phyloP scores from a whole-genome alignment of 2,113 vertebrate species.

The Lucifuga dentata region DNA sequence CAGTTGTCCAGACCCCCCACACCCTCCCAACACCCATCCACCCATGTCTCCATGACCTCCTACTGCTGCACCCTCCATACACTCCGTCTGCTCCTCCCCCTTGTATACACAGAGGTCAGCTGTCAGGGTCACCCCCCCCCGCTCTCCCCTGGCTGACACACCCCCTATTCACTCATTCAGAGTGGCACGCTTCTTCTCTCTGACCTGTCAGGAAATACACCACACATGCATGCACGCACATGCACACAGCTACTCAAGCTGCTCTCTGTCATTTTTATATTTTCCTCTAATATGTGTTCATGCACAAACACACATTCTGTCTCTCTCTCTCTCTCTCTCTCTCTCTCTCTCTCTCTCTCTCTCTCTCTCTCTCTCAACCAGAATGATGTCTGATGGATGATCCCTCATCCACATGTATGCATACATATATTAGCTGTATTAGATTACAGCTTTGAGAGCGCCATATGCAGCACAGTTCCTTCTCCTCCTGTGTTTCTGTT shows the following conservation, averaged over 20 bases:
- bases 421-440: slow-evolving; percentile 73
- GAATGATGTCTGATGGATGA: slow-evolving; percentile 69
- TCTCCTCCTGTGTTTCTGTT: slow-evolving; percentile 38
- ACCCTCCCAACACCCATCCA: slow-evolving; percentile 5
- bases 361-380: slow-evolving; percentile 18
- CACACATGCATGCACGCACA: slow-evolving; percentile 2
- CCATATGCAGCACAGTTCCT: slow-evolving; percentile 51
- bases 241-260: slow-evolving; percentile 14
- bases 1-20: slow-evolving; percentile 16
- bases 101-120: slow-evolving; percentile 48
- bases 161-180: slow-evolving; percentile 48
- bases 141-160: slow-evolving; percentile 35
- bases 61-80: neutral
- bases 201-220: slow-evolving; percentile 37
- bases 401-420: slow-evolving; percentile 61
- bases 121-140: slow-evolving; percentile 53
- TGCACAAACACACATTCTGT: slow-evolving; percentile 18
- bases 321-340: slow-evolving; percentile 1
- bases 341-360: slow-evolving; percentile 9
- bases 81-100: neutral
- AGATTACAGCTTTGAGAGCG: slow-evolving; percentile 52
- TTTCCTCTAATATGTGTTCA: slow-evolving; percentile 21
- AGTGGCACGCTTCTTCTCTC: slow-evolving; percentile 46
- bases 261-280: slow-evolving; percentile 63
- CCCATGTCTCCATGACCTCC: slow-evolving; percentile 17